phyloP scores from a whole-genome alignment of 2,888 invertebrate genomes.

The Melieria picta region DNA sequence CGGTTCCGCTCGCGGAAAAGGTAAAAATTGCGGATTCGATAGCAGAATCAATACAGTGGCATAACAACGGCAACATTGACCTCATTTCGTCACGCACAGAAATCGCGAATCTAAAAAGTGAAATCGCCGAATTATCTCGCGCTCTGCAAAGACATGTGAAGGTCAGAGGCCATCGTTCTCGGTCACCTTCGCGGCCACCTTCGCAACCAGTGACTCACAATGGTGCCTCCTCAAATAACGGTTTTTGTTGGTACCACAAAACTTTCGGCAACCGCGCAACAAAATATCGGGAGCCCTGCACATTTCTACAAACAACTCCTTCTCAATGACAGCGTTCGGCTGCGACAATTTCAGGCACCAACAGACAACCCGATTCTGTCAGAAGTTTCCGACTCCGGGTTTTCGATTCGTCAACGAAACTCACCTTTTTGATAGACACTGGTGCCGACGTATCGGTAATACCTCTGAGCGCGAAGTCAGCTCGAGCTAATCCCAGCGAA shows the following conservation, averaged over 20 bases:
- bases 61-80: conserved; percentile 1
- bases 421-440: conserved; percentile 36
- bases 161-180: not conserved
- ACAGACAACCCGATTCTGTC: not conserved
- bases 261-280: conserved; percentile 10
- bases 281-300: conserved; percentile 2
- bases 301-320: not conserved
- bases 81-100: not conserved
- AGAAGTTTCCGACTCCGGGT: not conserved
- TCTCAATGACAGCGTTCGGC: conserved; percentile 12
- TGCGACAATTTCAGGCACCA: conserved; percentile 1
- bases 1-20: conserved; percentile 29
- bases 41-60: conserved; percentile 1
- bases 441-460: conserved; percentile 27
- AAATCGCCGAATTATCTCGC: conserved; percentile 8
- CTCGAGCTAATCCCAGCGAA: conserved; percentile 34
- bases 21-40: conserved; percentile 12
- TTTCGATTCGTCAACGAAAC: conserved; percentile 4
- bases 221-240: not conserved
- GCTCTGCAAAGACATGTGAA: conserved; percentile 3
- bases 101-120: conserved; percentile 8
- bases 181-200: conserved; percentile 14
- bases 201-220: conserved; percentile 1
- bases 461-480: not conserved
- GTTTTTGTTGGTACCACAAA: conserved; percentile 36